Conservation (phyloP, 2,113 vertebrate genomes). For the Nerophis lumbriciformis region DNA sequence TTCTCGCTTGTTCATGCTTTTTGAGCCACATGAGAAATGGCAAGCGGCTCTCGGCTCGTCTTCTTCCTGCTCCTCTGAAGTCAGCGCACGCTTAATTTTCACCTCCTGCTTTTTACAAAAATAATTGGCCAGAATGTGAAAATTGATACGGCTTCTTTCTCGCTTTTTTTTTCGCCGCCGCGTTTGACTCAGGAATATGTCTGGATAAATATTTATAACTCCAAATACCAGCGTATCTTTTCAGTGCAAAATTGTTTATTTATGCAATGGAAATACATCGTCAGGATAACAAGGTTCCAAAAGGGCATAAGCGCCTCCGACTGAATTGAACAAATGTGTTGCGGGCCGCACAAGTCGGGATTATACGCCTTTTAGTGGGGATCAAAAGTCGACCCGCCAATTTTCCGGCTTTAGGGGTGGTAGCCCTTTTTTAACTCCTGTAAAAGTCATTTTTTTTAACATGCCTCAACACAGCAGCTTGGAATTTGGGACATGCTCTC, state of each 20-base stretch:
- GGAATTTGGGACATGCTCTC: no score
- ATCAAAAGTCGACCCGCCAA: no score
- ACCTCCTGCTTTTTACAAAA: slow-evolving; percentile 66
- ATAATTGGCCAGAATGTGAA: slow-evolving; percentile 73
- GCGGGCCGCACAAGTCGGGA: slow-evolving; percentile 42
- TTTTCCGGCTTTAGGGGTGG: no score
- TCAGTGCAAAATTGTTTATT: slow-evolving; percentile 75
- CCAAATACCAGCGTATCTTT: slow-evolving; percentile 71
- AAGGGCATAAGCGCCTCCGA: slow-evolving; percentile 58
- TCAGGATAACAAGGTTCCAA: slow-evolving; percentile 70
- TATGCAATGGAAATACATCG: slow-evolving; percentile 75
- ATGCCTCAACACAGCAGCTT: no score
- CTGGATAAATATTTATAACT: slow-evolving; percentile 75
- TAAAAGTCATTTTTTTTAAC: no score
- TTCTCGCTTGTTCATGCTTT: slow-evolving; percentile 45
- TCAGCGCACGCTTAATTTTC: slow-evolving; percentile 66
- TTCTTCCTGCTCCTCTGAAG: slow-evolving; percentile 58
- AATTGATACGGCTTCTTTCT: slow-evolving; percentile 60
- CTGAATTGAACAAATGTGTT: slow-evolving; percentile 67
- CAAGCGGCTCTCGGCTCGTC: slow-evolving; percentile 53
- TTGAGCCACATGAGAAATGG: slow-evolving; percentile 62
- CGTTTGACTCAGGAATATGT: slow-evolving; percentile 66
- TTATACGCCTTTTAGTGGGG: no score
- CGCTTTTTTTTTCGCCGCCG: background rate
- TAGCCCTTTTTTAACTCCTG: no score